Evolutionary conservation across 2,797 vertebrate genomes (phyloP).

Genomic region (Atherinosoma microstoma): DNA sequence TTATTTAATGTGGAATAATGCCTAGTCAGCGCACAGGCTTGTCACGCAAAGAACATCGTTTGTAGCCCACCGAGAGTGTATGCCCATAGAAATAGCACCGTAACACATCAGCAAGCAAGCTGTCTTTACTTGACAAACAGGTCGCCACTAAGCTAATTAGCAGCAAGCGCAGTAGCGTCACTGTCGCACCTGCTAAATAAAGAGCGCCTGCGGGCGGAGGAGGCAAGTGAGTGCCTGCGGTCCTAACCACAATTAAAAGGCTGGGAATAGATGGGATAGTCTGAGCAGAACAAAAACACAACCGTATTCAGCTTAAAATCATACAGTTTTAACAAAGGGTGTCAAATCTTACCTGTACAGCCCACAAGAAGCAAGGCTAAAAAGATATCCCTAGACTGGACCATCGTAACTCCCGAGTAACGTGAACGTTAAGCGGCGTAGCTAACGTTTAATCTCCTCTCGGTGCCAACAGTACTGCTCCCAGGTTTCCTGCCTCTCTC

Average conservation of each 20-base stretch:
- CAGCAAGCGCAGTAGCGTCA: slow-evolving; percentile 58
- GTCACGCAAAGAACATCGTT: slow-evolving; percentile 52
- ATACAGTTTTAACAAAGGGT: background rate
- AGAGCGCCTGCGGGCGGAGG: slow-evolving; percentile 60
- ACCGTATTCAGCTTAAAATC: background rate
- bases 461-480: slow-evolving; percentile 42
- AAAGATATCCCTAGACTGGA: slow-evolving; percentile 74
- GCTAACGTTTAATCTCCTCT: slow-evolving; percentile 58
- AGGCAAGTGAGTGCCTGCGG: slow-evolving; percentile 44
- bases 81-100: slow-evolving; percentile 12
- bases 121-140: slow-evolving; percentile 41
- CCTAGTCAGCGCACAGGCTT: slow-evolving; percentile 54
- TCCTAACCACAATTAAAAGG: slow-evolving; percentile 38
- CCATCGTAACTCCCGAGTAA: slow-evolving; percentile 78
- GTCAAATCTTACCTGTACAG: slow-evolving; percentile 74
- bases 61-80: slow-evolving; percentile 2
- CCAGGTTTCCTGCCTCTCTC: slow-evolving; percentile 24
- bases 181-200: slow-evolving; percentile 64
- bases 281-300: background rate
- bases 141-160: slow-evolving; percentile 68
- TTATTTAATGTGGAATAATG: slow-evolving; percentile 51
- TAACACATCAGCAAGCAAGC: slow-evolving; percentile 23
- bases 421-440: slow-evolving; percentile 56
- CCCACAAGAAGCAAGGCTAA: slow-evolving; percentile 76
- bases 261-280: background rate